A percentile compares a stretch with the other conserved stretches of the same genome.
phyloP scores from a whole-genome alignment of 2,113 vertebrate genomes.

The Odontophorus gujanensis region DNA sequence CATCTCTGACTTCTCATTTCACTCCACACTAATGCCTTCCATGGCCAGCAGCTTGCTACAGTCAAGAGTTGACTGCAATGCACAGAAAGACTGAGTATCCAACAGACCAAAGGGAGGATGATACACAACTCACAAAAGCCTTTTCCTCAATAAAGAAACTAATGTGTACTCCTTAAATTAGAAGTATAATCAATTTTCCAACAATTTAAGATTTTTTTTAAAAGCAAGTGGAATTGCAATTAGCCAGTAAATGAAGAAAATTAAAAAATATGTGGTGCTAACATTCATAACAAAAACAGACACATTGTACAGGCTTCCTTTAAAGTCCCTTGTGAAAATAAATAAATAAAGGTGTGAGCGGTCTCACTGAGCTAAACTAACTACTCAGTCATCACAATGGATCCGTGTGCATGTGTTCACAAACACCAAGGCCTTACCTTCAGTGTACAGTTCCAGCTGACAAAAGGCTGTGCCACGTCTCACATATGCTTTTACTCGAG shows the following conservation, averaged over 20 bases:
- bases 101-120: neutral
- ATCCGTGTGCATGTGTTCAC: neutral
- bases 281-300: neutral
- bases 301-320: neutral
- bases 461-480: slow-evolving; percentile 93
- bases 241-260: neutral
- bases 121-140: neutral
- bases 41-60: neutral
- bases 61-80: neutral
- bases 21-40: neutral
- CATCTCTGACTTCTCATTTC: neutral
- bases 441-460: slow-evolving; percentile 89
- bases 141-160: neutral
- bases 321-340: neutral
- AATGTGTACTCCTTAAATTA: neutral
- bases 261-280: neutral
- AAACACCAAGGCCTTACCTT: slow-evolving; percentile 80
- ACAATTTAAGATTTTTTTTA: neutral
- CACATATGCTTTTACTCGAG: slow-evolving; percentile 87
- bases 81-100: neutral
- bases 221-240: neutral
- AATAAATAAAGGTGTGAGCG: neutral
- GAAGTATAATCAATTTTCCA: neutral
- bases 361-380: neutral
- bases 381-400: neutral